Evolutionary conservation across 1,140 invertebrate genomes (phyloP).

Genomic region (Zaprionus kolodkinae): DNA sequence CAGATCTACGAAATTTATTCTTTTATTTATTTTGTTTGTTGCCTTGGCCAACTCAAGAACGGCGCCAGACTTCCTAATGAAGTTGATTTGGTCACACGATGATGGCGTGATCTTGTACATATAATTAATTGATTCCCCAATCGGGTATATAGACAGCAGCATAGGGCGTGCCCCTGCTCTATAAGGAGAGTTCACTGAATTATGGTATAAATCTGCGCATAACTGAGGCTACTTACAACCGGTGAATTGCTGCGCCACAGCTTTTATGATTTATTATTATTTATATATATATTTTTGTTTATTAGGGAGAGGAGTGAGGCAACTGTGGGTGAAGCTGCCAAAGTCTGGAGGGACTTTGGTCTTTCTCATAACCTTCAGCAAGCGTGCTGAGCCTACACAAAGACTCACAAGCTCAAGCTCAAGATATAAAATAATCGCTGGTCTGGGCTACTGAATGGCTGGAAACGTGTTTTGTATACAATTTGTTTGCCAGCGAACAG

Average conservation of each 20-base stretch:
- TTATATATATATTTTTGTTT: neutral
- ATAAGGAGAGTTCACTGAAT: neutral
- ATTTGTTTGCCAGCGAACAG: conserved; percentile 34
- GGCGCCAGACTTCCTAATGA: conserved; percentile 20
- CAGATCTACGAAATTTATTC: conserved; percentile 18
- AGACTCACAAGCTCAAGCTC: neutral
- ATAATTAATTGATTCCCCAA: conserved; percentile 4
- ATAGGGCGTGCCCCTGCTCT: neutral
- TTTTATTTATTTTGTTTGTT: conserved; percentile 11
- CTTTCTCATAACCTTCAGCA: conserved; percentile 63
- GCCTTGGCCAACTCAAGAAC: conserved; percentile 27
- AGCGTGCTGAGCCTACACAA: conserved; percentile 44
- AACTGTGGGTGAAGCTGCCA: neutral
- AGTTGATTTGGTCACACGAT: conserved; percentile 18
- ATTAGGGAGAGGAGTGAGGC: neutral
- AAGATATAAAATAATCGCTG: conserved; percentile 51
- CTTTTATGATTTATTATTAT: too few relatives aligned
- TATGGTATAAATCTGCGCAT: neutral
- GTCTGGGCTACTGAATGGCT: conserved; percentile 13
- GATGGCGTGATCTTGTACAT: conserved; percentile 19
- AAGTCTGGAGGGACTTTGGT: conserved; percentile 38
- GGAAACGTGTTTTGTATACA: conserved; percentile 65
- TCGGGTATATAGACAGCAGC: neutral
- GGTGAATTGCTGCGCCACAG: neutral
- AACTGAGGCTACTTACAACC: neutral